Conservation (phyloP, 2,888 invertebrate species). For the Asteroscopus sphinx region DNA sequence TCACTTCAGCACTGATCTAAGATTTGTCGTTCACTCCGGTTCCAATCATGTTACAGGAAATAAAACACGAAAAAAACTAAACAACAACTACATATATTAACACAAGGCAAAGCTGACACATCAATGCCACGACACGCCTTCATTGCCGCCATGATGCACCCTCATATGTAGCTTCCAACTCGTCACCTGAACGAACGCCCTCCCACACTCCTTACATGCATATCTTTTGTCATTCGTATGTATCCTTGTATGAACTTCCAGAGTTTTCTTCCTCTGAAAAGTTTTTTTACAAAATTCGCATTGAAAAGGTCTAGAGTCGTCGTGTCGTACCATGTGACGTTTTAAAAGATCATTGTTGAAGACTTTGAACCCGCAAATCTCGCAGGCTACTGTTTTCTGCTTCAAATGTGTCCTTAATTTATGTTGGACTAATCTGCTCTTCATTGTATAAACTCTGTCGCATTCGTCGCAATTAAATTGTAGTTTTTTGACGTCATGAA, state of each 20-base stretch:
- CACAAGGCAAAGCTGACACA: neutral
- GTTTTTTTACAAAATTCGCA: constrained; percentile 89
- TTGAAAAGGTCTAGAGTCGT: constrained; percentile 87
- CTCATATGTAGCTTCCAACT: constrained; percentile 89
- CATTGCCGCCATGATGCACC: constrained; percentile 81
- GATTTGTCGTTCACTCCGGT: too few species aligned
- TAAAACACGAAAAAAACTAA: constrained; percentile 7
- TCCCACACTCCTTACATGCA: constrained; percentile 82
- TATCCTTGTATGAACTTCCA: constrained; percentile 88
- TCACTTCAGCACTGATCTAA: too few species aligned
- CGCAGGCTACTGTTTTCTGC: constrained; percentile 73
- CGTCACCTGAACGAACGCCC: constrained; percentile 89
- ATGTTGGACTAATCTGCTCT: constrained; percentile 72
- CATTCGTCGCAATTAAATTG: constrained; percentile 79
- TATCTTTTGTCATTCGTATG: constrained; percentile 89
- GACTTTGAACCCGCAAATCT: constrained; percentile 79
- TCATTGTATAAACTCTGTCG: constrained; percentile 68
- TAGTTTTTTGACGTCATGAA: constrained; percentile 74
- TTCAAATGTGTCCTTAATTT: constrained; percentile 77
- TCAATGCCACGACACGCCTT: constrained; percentile 43
- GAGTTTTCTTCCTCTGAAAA: constrained; percentile 89
- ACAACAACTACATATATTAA: constrained; percentile 15
- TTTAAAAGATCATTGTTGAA: constrained; percentile 83
- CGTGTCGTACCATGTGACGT: constrained; percentile 89
- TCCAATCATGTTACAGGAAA: neutral